Evolutionary conservation across 2,888 invertebrate genomes (phyloP).

Genomic region (Mactromeris polynyma): DNA sequence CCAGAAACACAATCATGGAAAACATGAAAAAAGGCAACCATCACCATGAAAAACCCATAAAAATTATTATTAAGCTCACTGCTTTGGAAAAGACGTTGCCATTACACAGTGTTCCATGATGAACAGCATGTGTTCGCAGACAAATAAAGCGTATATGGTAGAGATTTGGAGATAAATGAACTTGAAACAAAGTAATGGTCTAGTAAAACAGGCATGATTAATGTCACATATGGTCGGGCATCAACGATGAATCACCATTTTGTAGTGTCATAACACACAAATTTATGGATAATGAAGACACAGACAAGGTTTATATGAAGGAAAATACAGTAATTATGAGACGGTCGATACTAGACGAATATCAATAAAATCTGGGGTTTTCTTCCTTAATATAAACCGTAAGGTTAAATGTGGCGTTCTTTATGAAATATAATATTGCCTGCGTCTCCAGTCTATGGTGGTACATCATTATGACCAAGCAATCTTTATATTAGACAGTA

Average conservation of each 20-base stretch:
- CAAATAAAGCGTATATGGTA: background rate
- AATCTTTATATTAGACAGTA: conserved; percentile 12
- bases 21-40: too few species aligned
- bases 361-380: conserved; percentile 13
- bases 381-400: background rate
- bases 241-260: conserved; percentile 6
- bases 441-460: background rate
- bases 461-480: background rate
- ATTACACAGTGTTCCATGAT: background rate
- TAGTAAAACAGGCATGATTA: conserved; percentile 11
- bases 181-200: background rate
- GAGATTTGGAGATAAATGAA: conserved; percentile 5
- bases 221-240: background rate
- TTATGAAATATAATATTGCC: conserved; percentile 1
- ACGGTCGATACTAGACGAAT: background rate
- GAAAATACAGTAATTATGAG: background rate
- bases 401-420: conserved; percentile 11
- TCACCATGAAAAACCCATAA: too few species aligned
- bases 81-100: background rate
- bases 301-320: background rate
- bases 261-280: background rate
- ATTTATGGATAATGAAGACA: background rate
- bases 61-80: too few species aligned
- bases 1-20: too few species aligned
- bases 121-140: background rate